Conservation (phyloP, 2,113 vertebrate species). For the Chloebia gouldiae region DNA sequence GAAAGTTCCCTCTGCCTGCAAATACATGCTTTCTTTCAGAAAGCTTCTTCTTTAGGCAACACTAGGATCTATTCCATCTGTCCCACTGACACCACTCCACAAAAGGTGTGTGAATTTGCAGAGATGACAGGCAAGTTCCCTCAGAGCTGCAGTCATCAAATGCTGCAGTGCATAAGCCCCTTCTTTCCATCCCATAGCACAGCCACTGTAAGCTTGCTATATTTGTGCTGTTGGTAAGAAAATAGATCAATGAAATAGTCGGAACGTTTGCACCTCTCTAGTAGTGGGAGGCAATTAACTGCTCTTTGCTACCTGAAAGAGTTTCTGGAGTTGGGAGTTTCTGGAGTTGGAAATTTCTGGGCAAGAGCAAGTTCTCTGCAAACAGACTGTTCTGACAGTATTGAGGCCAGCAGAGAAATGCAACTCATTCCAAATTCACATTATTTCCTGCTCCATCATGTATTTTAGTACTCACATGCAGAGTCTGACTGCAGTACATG, state of each 20-base stretch:
- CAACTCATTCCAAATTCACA: background rate
- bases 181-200: background rate
- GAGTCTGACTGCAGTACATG: background rate
- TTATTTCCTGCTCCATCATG: background rate
- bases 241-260: background rate
- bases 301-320: background rate
- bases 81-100: background rate
- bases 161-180: too few relatives aligned
- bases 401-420: rapidly evolving
- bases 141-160: background rate
- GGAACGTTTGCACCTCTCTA: background rate
- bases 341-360: background rate
- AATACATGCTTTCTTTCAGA: background rate
- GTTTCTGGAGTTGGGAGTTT: background rate
- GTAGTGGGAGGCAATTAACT: background rate
- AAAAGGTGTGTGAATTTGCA: background rate
- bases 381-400: background rate
- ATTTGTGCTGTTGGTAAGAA: background rate
- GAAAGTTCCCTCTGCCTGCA: background rate
- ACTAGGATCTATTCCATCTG: background rate
- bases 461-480: background rate
- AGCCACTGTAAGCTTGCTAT: background rate
- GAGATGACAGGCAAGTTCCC: background rate
- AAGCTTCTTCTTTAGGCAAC: background rate
- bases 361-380: background rate